phyloP scores from a whole-genome alignment of 2,113 vertebrate genomes.

The Ammodytes marinus region DNA sequence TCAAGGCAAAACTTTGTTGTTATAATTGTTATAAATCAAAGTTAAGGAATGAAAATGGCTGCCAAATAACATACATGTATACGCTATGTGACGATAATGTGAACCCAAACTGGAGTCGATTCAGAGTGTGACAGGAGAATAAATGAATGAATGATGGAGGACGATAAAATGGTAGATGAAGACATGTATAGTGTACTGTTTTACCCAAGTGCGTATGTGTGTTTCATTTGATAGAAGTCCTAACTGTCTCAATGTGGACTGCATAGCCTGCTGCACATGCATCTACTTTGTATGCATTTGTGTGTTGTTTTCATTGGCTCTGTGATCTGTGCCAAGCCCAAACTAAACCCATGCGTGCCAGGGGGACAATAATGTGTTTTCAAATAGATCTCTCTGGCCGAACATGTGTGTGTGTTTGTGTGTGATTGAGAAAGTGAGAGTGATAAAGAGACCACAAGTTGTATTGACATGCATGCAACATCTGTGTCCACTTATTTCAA shows the following conservation, averaged over 20 bases:
- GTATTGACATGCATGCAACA: conserved; percentile 30
- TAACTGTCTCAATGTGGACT: not conserved
- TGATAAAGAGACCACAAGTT: not conserved
- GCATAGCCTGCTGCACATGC: not conserved
- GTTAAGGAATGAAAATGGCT: not conserved
- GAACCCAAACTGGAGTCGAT: too few species aligned
- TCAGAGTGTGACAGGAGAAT: not conserved
- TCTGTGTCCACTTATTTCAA: conserved; percentile 35
- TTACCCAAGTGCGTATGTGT: not conserved
- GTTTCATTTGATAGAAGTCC: not conserved
- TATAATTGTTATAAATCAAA: too few species aligned
- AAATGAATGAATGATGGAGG: too few species aligned
- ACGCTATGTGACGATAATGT: too few species aligned
- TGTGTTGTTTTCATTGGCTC: conserved; percentile 28
- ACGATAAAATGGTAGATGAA: not conserved
- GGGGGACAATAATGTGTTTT: conserved; percentile 65
- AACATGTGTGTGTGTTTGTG: conserved; percentile 6
- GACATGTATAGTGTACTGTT: not conserved
- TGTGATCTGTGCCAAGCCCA: conserved; percentile 43
- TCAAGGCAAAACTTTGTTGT: not conserved
- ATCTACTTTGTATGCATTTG: conserved; percentile 18
- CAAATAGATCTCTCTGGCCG: conserved; percentile 28
- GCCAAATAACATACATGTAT: not conserved
- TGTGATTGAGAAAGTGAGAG: not conserved
- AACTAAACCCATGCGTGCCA: conserved; percentile 44